Percentiles rank a stretch among this genome's conserved stretches.
Conservation (phyloP, 2,113 vertebrate genomes). For the Coptodon rendalli region DNA sequence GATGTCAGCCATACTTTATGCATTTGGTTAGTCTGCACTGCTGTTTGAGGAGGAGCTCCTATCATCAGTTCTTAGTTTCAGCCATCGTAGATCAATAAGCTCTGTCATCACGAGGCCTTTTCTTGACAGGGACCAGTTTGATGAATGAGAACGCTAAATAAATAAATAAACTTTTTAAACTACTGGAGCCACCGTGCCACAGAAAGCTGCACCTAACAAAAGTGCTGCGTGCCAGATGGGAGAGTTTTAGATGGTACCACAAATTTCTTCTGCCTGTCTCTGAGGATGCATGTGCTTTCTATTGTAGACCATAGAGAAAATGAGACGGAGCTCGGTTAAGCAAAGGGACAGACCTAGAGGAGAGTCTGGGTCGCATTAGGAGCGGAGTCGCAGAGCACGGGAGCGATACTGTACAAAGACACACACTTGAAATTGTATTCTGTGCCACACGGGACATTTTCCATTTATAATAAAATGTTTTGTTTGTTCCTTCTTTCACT, state of each 20-base stretch:
- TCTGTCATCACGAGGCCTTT: slow-evolving; percentile 1
- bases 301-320: slow-evolving; percentile 59
- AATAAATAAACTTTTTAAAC: background rate
- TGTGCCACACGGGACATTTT: background rate
- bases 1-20: background rate
- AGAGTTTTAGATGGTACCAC: slow-evolving; percentile 52
- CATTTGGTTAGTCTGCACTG: background rate
- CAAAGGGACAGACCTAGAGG: slow-evolving; percentile 17
- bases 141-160: background rate
- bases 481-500: background rate
- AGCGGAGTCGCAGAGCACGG: slow-evolving; percentile 17
- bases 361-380: slow-evolving; percentile 64
- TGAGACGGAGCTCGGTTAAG: slow-evolving; percentile 38
- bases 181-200: slow-evolving; percentile 2
- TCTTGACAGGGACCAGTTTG: background rate
- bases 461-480: slow-evolving; percentile 4
- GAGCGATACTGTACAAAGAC: slow-evolving; percentile 20
- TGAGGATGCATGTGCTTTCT: slow-evolving; percentile 65
- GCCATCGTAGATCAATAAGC: background rate
- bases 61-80: background rate
- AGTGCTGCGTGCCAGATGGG: slow-evolving; percentile 60
- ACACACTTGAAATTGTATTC: background rate
- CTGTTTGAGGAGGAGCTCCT: background rate
- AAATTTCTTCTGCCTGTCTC: slow-evolving; percentile 45
- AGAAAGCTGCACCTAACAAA: slow-evolving; percentile 22